phyloP scores from a whole-genome alignment of 2,888 invertebrate genomes.

The Sinohyriopsis cumingii region DNA sequence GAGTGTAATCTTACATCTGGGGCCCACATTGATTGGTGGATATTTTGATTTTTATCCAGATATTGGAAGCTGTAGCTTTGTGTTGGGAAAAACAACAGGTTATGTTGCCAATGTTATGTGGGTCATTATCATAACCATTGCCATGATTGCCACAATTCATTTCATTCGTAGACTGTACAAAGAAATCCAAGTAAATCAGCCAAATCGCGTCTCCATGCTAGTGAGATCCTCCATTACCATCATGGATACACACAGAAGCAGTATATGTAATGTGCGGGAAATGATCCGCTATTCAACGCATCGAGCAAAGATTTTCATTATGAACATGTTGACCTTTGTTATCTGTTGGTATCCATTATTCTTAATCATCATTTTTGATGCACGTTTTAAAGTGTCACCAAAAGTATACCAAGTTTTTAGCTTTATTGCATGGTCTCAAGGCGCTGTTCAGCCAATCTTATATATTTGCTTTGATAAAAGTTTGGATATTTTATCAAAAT shows the following conservation, averaged over 20 bases:
- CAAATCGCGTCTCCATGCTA: constrained; percentile 64
- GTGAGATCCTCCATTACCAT: constrained; percentile 67
- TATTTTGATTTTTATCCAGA: constrained; percentile 70
- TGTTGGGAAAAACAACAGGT: constrained; percentile 67
- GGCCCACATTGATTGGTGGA: constrained; percentile 72
- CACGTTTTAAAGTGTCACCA: constrained; percentile 64
- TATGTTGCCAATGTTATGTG: constrained; percentile 71
- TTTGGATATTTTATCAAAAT: constrained; percentile 60
- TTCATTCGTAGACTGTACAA: constrained; percentile 69
- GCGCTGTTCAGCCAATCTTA: constrained; percentile 68
- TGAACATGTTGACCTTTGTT: constrained; percentile 63
- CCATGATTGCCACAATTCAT: constrained; percentile 64
- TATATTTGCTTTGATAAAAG: constrained; percentile 69
- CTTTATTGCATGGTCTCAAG: constrained; percentile 71
- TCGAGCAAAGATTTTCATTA: constrained; percentile 67
- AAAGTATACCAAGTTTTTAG: constrained; percentile 70
- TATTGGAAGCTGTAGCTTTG: constrained; percentile 70
- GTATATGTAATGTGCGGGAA: constrained; percentile 51
- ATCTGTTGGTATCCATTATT: constrained; percentile 71
- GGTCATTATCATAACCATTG: constrained; percentile 69
- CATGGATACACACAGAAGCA: constrained; percentile 49
- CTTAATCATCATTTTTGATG: constrained; percentile 67
- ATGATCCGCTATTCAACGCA: constrained; percentile 65
- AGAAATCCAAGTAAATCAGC: constrained; percentile 67
- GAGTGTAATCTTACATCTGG: constrained; percentile 70